Evolutionary conservation across 2,888 invertebrate genomes (phyloP), one percentile per base, ranked within the genome.

Genomic region (Agriopis leucophaearia): DNA sequence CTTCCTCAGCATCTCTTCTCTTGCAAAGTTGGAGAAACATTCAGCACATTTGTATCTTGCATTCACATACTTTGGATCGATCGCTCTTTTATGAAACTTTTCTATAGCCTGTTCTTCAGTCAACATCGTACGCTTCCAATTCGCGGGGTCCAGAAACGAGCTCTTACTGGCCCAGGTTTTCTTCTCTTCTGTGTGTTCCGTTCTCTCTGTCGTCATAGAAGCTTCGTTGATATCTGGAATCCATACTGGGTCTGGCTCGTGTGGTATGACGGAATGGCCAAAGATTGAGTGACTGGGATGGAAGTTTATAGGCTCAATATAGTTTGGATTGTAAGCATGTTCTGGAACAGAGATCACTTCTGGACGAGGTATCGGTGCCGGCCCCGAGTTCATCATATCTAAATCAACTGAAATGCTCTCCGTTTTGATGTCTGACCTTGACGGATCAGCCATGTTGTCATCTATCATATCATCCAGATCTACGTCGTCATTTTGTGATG

Each of bases 11-110:
- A 89, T 91, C 50, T 89, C 87, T 38, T 86, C 86, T 64, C 86
- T 87, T 0, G 90, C 89, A 67, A 91, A 91, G 1, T 88, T 85
- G 64, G 86, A 91, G 44, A 75, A 86, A 64, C 91, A 91, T 51
- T 85, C 83, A 5, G 74, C 75, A 66, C 91, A 91, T 73, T 88
- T 85, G 62, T 79, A 87, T 2, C 81, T 74, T 0, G 90, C 88
- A 1, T 81, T 73, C 42, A 83, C 64, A 71, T 89, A 92, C 68
- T 86, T 89, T 0, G 81, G 73, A 67, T 86, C 81, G 4, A 80
- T 77, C 0, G 83, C 82, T 71, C 81, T 84, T 1, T 76, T 79
- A 61, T 77, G 78, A 64, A 92, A 92, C 64, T 84, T 85, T 66
- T 81, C 81, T 4, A 88, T 40, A 0, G 92, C 92, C 40, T 91